Evolutionary conservation across 2,888 invertebrate genomes (phyloP).

Genomic region (Eristalinus aeneus): DNA sequence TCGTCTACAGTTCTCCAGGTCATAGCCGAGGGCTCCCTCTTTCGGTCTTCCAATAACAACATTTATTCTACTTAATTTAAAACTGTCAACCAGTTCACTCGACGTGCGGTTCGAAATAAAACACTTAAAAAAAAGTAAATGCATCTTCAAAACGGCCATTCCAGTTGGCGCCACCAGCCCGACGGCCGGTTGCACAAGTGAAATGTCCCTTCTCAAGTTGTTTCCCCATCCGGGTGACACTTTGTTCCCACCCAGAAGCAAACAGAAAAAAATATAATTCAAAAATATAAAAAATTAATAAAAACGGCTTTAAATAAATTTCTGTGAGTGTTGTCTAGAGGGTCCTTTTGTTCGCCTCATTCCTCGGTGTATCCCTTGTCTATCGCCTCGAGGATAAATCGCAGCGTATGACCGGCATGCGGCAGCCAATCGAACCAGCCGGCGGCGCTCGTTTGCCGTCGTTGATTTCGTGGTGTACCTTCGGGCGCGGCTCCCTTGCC

Average conservation of each 20-base stretch:
- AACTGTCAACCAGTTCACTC: not conserved
- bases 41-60: constrained; percentile 31
- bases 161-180: constrained; percentile 12
- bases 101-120: no score
- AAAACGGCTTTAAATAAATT: not conserved
- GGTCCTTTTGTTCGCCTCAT: constrained; percentile 16
- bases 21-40: constrained; percentile 18
- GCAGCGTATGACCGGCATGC: constrained; percentile 76
- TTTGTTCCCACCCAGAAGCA: not conserved
- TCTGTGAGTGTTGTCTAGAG: not conserved
- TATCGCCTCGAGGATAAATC: constrained; percentile 80
- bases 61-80: constrained; percentile 25
- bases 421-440: constrained; percentile 76
- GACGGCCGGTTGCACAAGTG: constrained; percentile 6
- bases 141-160: constrained; percentile 35
- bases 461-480: constrained; percentile 28
- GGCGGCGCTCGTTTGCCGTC: constrained; percentile 53
- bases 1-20: constrained; percentile 28
- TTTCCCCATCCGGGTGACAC: not conserved
- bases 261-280: not conserved
- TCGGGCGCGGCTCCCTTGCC: not conserved
- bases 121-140: constrained; percentile 8
- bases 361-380: constrained; percentile 75
- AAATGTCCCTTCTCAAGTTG: constrained; percentile 40
- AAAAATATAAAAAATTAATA: not conserved